Conservation (phyloP, 1,140 invertebrate genomes). For the Chrysomallon squamiferum region DNA sequence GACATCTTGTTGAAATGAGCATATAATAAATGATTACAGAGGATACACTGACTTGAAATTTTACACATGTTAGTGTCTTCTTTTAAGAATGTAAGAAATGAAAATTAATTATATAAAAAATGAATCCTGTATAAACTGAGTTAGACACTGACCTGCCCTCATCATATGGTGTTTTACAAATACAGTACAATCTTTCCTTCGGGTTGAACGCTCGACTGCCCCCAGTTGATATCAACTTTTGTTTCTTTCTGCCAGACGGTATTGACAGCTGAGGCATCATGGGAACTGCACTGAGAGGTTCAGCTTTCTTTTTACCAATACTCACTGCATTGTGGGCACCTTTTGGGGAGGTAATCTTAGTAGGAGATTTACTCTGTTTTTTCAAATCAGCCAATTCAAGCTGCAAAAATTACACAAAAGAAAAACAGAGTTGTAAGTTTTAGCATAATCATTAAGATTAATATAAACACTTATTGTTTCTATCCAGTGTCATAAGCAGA, state of each 20-base stretch:
- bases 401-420: conserved; percentile 26
- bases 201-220: conserved; percentile 33
- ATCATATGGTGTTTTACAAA: conserved; percentile 94
- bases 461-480: too few species aligned
- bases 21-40: too few species aligned
- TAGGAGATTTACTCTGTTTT: conserved; percentile 13
- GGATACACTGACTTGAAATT: too few species aligned
- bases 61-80: too few species aligned
- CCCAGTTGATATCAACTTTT: conserved; percentile 59
- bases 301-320: not conserved
- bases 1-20: too few species aligned
- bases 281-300: not conserved
- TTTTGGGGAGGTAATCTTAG: conserved; percentile 6
- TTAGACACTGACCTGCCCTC: conserved; percentile 67
- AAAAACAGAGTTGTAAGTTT: not conserved
- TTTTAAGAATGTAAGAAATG: too few species aligned
- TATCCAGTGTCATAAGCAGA: too few species aligned
- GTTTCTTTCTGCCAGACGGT: conserved; percentile 28
- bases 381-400: conserved; percentile 39
- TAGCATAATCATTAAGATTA: too few species aligned
- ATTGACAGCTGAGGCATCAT: not conserved
- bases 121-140: too few species aligned
- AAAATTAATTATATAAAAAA: too few species aligned
- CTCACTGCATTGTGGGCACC: not conserved
- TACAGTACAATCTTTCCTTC: conserved; percentile 80